These are phyloP conservation scores for Troides aeacus DNA, from an alignment of 2,888 invertebrate species.

Conservation along the genomic window DNA sequence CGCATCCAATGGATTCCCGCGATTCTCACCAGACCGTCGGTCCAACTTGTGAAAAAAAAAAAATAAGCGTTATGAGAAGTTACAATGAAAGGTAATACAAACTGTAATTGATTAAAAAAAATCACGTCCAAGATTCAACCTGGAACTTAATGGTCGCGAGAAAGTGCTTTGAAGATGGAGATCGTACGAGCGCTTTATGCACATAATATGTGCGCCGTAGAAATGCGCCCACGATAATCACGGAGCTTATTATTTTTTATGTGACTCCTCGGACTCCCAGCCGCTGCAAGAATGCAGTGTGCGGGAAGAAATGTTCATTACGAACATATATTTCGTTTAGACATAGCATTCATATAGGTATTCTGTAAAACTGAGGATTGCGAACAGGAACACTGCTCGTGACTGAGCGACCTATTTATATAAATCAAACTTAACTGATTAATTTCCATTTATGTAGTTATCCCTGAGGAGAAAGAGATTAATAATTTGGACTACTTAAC, in stretches of 20 bases:
- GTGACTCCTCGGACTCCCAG: slow-evolving; percentile 50
- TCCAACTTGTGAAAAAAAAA: too few species aligned
- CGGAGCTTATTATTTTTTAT: slow-evolving; percentile 76
- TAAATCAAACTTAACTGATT: neutral
- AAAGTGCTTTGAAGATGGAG: slow-evolving; percentile 63
- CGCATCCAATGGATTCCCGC: too few species aligned
- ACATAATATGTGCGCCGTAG: slow-evolving; percentile 39
- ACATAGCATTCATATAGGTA: neutral
- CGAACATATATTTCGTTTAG: slow-evolving; percentile 9
- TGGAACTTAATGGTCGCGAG: slow-evolving; percentile 51
- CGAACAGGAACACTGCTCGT: neutral
- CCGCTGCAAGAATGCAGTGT: slow-evolving; percentile 40
- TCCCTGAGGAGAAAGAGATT: neutral
- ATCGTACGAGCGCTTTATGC: slow-evolving; percentile 50
- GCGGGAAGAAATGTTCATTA: slow-evolving; percentile 19
- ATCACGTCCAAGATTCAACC: slow-evolving; percentile 44
- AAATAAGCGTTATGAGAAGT: too few species aligned
- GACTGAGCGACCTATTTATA: neutral
- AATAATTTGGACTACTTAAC: neutral
- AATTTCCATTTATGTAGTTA: neutral
- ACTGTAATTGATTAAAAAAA: slow-evolving; percentile 39
- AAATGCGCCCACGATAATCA: slow-evolving; percentile 58
- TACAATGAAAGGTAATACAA: neutral
- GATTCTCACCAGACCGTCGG: too few species aligned
- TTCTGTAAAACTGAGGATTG: neutral